Evolutionary conservation across 2,888 invertebrate genomes (phyloP).

Genomic region (Deroplatys truncata): DNA sequence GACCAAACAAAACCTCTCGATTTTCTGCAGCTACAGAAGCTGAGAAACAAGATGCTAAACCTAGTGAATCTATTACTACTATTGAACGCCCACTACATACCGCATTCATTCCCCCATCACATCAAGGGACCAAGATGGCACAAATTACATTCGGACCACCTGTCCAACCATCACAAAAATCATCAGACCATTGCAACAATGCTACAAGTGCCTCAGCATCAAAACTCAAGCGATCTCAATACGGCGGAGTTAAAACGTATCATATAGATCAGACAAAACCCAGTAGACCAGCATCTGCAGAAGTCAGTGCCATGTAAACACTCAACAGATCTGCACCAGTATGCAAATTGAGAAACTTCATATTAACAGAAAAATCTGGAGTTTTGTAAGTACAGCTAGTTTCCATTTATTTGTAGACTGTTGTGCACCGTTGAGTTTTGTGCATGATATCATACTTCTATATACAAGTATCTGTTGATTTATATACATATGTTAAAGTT

Average conservation of each 20-base stretch:
- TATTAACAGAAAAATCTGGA: not conserved
- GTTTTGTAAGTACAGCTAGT: not conserved
- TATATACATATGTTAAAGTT: too few species aligned
- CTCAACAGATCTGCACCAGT: not conserved
- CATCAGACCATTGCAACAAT: not conserved
- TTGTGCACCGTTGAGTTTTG: too few species aligned
- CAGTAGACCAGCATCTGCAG: not conserved
- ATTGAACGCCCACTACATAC: not conserved
- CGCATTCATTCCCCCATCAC: not conserved
- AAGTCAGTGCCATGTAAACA: not conserved
- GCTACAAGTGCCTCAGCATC: not conserved
- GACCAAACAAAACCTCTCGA: not conserved
- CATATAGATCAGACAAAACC: not conserved
- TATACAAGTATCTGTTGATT: too few species aligned
- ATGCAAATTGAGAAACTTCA: not conserved
- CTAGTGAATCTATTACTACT: not conserved
- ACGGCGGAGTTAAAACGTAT: constrained; percentile 9
- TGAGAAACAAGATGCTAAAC: not conserved
- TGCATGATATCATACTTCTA: too few species aligned
- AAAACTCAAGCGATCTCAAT: not conserved
- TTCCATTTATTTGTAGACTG: too few species aligned
- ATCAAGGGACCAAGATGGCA: not conserved
- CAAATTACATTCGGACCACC: not conserved
- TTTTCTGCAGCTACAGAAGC: not conserved
- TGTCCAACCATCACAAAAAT: not conserved